A percentile compares a stretch with the other conserved stretches of the same genome.
These are phyloP conservation scores for Frieseomelitta varia DNA, from an alignment of 1,140 invertebrate genomes.

Conservation along the genomic window DNA sequence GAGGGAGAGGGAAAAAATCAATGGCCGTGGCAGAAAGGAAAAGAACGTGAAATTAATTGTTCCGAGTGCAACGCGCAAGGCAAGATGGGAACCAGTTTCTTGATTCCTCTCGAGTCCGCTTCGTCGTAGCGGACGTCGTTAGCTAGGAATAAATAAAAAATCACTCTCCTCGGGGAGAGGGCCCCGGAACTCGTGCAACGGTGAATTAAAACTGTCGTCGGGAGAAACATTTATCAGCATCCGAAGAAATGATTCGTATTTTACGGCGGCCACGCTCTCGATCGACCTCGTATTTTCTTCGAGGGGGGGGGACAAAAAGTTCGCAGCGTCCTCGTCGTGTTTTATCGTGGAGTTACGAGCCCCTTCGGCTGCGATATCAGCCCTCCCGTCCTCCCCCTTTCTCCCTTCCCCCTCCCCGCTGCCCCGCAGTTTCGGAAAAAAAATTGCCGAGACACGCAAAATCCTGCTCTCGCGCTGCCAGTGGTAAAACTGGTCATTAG, in stretches of 20 bases:
- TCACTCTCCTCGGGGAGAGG: background rate
- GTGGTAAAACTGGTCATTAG: constrained; percentile 4
- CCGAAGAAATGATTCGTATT: constrained; percentile 15
- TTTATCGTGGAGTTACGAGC: background rate
- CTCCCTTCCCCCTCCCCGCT: too few species aligned
- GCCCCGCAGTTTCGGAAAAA: background rate
- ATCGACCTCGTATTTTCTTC: background rate
- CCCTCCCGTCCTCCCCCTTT: too few species aligned
- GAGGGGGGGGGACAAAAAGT: background rate
- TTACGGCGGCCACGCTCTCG: background rate
- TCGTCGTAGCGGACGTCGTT: constrained; percentile 16
- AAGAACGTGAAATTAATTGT: constrained; percentile 13
- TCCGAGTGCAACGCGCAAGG: background rate
- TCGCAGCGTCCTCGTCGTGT: background rate
- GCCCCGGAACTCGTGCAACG: background rate
- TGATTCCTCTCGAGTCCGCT: constrained; percentile 16
- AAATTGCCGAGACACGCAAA: background rate
- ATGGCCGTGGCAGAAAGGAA: background rate
- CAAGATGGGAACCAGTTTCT: background rate
- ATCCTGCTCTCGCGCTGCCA: background rate
- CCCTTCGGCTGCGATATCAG: background rate
- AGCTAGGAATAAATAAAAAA: constrained; percentile 24
- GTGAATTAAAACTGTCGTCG: constrained; percentile 24
- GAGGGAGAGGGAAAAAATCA: background rate
- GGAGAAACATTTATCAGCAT: constrained; percentile 7